Evolutionary conservation across 2,888 invertebrate genomes (phyloP), one percentile per base, ranked within the genome.

Genomic region (Conchocele bisecta): DNA sequence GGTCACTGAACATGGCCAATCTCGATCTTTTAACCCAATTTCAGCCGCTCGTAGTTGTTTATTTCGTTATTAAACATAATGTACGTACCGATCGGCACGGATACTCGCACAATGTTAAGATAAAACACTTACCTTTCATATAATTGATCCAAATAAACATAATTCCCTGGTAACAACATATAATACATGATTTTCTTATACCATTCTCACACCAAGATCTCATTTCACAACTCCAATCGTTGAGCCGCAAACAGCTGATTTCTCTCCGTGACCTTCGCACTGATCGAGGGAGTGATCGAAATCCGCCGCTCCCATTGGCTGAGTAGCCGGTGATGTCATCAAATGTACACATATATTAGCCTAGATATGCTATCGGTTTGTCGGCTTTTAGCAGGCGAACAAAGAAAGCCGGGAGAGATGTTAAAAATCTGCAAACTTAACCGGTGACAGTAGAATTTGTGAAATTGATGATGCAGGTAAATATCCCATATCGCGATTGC

Each of bases 201-300:
- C n/a, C n/a, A n/a, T n/a, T n/a, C n/a, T n/a, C n/a, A n/a, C n/a
- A n/a, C n/a, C n/a, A n/a, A n/a, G n/a, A n/a, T n/a, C n/a, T n/a
- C n/a, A n/a, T n/a, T n/a, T n/a, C n/a, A n/a, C n/a, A n/a, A n/a
- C n/a, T n/a, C n/a, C n/a, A n/a, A n/a, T n/a, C n/a, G n/a, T 42
- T 56, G 58, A 53, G 76, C 76, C 76, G 65, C 76, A 76, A 76
- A 76, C 76, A 76, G 76, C 76, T 76, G 76, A 76, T 76, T 67
- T 56, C 57, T 56, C 39, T 59, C 65, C 58, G 31, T 72, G 72
- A 72, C 72, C 71, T 71, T 76, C 66, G 60, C 44, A 65, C 58
- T 72, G 65, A 33, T 41, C 20, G 76, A 76, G 69, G 75, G 76
- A 76, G 76, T 76, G 76, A 72, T 56, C 20, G 42, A 15, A 46